Percentiles rank a stretch among this genome's conserved stretches.
Evolutionary conservation across 1,140 invertebrate genomes (phyloP).

Genomic region (Pinna nobilis): DNA sequence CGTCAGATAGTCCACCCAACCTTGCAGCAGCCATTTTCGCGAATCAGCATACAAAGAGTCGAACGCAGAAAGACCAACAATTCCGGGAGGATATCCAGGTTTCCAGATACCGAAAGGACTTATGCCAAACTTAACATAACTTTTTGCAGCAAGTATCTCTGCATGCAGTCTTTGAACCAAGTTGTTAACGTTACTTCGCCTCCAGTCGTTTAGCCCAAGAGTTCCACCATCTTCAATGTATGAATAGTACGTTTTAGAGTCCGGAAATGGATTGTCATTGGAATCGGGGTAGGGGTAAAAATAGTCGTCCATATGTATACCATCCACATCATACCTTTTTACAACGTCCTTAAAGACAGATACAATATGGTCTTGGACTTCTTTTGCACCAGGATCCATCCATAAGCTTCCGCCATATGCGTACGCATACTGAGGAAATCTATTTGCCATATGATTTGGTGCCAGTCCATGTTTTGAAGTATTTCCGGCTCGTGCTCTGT

Average conservation of each 20-base stretch:
- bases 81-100: constrained; percentile 58
- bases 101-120: constrained; percentile 72
- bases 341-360: constrained; percentile 64
- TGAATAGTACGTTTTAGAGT: constrained; percentile 55
- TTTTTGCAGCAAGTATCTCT: constrained; percentile 52
- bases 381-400: constrained; percentile 68
- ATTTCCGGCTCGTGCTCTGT: constrained; percentile 54
- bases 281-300: constrained; percentile 71
- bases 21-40: constrained; percentile 64
- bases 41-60: constrained; percentile 65
- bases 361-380: constrained; percentile 51
- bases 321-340: constrained; percentile 68
- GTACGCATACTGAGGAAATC: constrained; percentile 60
- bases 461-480: constrained; percentile 52
- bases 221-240: constrained; percentile 59
- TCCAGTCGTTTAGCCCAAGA: constrained; percentile 61
- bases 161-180: constrained; percentile 56
- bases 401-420: constrained; percentile 61
- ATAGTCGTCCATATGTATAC: constrained; percentile 72
- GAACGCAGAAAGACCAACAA: constrained; percentile 62
- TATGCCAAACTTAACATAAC: constrained; percentile 65
- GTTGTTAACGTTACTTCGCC: constrained; percentile 64
- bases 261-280: constrained; percentile 58
- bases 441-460: constrained; percentile 62
- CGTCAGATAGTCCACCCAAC: constrained; percentile 69